Evolutionary conservation across 2,888 invertebrate genomes (phyloP).

Genomic region (Calameuta pallipes): DNA sequence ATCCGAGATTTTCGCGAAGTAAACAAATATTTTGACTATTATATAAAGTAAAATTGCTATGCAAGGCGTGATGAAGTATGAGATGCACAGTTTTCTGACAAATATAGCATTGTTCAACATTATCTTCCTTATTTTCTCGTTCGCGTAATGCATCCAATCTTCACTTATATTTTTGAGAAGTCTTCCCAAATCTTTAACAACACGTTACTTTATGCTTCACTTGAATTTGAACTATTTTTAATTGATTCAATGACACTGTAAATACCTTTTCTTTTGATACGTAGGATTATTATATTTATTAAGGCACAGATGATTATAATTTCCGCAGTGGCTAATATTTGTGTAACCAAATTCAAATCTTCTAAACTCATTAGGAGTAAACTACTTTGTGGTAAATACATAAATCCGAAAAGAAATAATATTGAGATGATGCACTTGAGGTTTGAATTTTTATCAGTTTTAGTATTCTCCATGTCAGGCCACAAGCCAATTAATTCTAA

Average conservation of each 20-base stretch:
- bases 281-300: neutral
- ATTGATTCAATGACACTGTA: neutral
- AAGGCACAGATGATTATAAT: neutral
- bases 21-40: neutral
- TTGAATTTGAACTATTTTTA: neutral
- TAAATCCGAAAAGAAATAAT: neutral
- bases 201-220: neutral
- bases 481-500: conserved; percentile 13
- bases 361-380: neutral
- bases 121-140: conserved; percentile 17
- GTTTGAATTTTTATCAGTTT: neutral
- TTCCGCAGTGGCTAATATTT: neutral
- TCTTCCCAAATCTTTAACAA: conserved; percentile 13
- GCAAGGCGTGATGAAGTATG: neutral
- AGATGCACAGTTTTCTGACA: conserved; percentile 33
- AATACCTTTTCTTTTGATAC: conserved; percentile 33
- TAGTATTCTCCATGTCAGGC: conserved; percentile 4
- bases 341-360: conserved; percentile 27
- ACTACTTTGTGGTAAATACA: neutral
- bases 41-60: too few relatives aligned
- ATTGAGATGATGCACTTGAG: neutral
- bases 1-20: neutral
- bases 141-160: conserved; percentile 25
- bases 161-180: conserved; percentile 14
- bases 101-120: conserved; percentile 34